phyloP scores from a whole-genome alignment of 1,140 invertebrate species.

The Temnothorax nylanderi region DNA sequence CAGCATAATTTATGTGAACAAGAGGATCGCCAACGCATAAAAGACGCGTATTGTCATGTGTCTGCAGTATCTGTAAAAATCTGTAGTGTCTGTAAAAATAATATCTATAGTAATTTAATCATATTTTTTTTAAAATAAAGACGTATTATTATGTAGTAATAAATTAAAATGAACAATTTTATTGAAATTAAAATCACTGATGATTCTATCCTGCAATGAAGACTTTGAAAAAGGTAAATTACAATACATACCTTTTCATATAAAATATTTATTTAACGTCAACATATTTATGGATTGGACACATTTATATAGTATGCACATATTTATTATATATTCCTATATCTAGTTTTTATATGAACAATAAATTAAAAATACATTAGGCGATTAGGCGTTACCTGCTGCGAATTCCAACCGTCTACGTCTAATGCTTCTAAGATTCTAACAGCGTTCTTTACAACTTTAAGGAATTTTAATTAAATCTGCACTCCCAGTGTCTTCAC shows the following conservation, averaged over 20 bases:
- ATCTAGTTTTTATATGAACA: slow-evolving; percentile 29
- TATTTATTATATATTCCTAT: neutral
- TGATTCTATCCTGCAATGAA: neutral
- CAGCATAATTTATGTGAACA: slow-evolving; percentile 76
- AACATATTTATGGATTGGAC: neutral
- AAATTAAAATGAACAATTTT: neutral
- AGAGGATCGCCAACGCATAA: slow-evolving; percentile 78
- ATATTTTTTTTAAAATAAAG: neutral
- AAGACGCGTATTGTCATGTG: slow-evolving; percentile 70
- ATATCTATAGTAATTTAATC: neutral
- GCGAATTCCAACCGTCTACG: slow-evolving; percentile 8
- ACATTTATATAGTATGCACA: neutral
- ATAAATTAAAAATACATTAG: slow-evolving; percentile 33
- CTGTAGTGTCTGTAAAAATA: no score
- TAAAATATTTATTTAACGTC: slow-evolving; percentile 25
- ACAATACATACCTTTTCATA: neutral
- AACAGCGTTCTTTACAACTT: neutral
- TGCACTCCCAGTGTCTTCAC: neutral
- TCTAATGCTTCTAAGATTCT: neutral
- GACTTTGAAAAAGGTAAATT: neutral
- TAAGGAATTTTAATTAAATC: slow-evolving; percentile 45
- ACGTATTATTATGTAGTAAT: neutral
- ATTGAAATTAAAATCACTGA: neutral
- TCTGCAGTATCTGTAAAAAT: neutral
- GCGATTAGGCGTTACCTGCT: neutral